These are phyloP conservation scores for Cotesia vestalis DNA, from an alignment of 1,140 invertebrate genomes.

Conservation along the genomic window DNA sequence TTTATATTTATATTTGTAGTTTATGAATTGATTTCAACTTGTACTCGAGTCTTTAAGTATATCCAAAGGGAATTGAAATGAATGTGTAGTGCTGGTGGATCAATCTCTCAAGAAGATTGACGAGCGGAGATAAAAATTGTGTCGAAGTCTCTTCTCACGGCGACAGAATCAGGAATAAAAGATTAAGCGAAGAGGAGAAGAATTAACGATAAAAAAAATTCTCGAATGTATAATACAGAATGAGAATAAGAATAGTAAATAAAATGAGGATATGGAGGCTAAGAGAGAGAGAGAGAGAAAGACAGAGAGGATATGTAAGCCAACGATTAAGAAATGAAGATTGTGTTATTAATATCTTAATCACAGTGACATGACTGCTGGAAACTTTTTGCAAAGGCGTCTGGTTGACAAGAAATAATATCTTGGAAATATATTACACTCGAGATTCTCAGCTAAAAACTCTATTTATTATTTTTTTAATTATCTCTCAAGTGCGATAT, in stretches of 20 bases:
- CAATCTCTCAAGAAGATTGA: slow-evolving; percentile 36
- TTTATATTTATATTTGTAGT: background rate
- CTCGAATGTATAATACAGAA: slow-evolving; percentile 14
- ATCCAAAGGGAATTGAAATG: slow-evolving; percentile 9
- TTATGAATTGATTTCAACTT: slow-evolving; percentile 6
- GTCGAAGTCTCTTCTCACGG: slow-evolving; percentile 15
- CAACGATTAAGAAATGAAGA: slow-evolving; percentile 33
- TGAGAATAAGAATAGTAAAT: slow-evolving; percentile 36
- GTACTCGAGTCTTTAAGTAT: slow-evolving; percentile 3
- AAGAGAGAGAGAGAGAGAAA: slow-evolving; percentile 34
- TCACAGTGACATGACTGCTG: slow-evolving; percentile 38
- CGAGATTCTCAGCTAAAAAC: background rate
- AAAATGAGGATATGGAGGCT: slow-evolving; percentile 24
- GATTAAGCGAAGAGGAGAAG: slow-evolving; percentile 4
- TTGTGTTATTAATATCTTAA: slow-evolving; percentile 51
- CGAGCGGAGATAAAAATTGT: slow-evolving; percentile 29
- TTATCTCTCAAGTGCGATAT: background rate
- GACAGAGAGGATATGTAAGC: slow-evolving; percentile 25
- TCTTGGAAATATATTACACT: background rate
- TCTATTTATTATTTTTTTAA: slow-evolving; percentile 9
- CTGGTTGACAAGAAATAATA: slow-evolving; percentile 36
- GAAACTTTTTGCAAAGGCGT: slow-evolving; percentile 37
- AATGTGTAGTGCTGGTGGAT: slow-evolving; percentile 3
- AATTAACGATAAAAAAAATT: slow-evolving; percentile 5
- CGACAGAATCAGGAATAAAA: slow-evolving; percentile 9